phyloP scores from a whole-genome alignment of 1,140 invertebrate species.

The Steinernema feltiae region DNA sequence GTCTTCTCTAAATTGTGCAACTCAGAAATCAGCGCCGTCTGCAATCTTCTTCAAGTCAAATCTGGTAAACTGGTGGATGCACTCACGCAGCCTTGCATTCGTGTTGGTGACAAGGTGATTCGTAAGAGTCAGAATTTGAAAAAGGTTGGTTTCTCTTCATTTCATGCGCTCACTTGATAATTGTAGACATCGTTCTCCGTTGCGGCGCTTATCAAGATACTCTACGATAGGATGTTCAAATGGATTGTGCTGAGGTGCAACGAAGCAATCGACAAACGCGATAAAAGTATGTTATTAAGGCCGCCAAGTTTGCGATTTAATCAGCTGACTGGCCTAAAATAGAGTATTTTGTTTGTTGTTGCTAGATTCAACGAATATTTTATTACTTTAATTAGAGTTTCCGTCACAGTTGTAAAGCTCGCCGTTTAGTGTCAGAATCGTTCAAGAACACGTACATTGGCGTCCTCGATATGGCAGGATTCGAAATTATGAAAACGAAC shows the following conservation, averaged over 20 bases:
- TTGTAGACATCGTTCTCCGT: slow-evolving; percentile 60
- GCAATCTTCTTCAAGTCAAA: slow-evolving; percentile 64
- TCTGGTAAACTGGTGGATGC: slow-evolving; percentile 63
- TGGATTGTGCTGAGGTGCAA: slow-evolving; percentile 54
- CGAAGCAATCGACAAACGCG: slow-evolving; percentile 31
- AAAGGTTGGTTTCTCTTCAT: slow-evolving; percentile 61
- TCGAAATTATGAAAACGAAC: slow-evolving; percentile 91
- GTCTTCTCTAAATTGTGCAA: not conserved
- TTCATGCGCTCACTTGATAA: not conserved
- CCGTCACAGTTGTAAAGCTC: not conserved
- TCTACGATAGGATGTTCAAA: slow-evolving; percentile 51
- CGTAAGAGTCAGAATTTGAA: slow-evolving; percentile 71
- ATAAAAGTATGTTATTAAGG: slow-evolving; percentile 22
- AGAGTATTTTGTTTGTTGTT: no score
- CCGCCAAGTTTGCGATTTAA: slow-evolving; percentile 1
- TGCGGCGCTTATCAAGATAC: slow-evolving; percentile 58
- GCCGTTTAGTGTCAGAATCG: not conserved
- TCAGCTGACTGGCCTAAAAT: no score
- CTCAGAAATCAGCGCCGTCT: slow-evolving; percentile 47
- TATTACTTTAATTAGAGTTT: slow-evolving; percentile 8
- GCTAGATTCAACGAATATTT: no score
- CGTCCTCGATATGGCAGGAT: slow-evolving; percentile 99
- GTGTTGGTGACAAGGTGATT: slow-evolving; percentile 63
- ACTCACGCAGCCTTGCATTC: slow-evolving; percentile 65
- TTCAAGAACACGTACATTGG: slow-evolving; percentile 64